A percentile compares a stretch with the other conserved stretches of the same genome.
Evolutionary conservation across 2,797 vertebrate genomes (phyloP).

Genomic region (Phrynocephalus forsythii): DNA sequence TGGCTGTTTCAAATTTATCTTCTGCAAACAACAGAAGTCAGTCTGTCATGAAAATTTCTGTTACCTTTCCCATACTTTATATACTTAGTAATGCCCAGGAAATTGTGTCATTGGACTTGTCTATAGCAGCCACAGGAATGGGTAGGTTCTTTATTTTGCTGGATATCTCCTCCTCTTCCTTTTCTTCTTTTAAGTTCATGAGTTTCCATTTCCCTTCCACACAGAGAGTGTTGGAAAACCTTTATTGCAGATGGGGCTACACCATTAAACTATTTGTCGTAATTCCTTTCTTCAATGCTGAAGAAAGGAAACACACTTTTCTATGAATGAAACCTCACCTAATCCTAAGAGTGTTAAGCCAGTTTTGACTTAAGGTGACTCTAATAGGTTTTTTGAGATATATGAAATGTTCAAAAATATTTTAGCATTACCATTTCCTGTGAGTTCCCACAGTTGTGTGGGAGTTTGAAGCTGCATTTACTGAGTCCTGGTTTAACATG

Average conservation of each 20-base stretch:
- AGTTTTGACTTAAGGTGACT: no score
- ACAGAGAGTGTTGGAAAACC: constrained; percentile 3
- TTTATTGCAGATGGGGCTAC: background rate
- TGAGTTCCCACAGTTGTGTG: no score
- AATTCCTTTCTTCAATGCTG: background rate
- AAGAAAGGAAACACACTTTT: background rate
- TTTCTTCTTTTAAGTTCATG: background rate
- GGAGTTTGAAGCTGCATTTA: no score
- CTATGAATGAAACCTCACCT: no score
- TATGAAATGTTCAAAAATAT: no score
- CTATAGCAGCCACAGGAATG: no score
- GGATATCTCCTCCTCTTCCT: background rate
- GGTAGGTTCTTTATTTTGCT: background rate
- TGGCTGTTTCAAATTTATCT: background rate
- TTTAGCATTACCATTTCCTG: no score
- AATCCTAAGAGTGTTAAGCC: background rate
- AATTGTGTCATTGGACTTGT: background rate
- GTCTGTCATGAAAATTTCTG: background rate
- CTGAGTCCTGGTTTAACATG: no score
- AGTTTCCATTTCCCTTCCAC: constrained; percentile 4
- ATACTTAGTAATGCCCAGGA: background rate
- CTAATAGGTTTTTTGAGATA: no score
- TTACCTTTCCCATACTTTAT: background rate
- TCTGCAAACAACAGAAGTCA: background rate
- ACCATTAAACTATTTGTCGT: background rate